phyloP scores from a whole-genome alignment of 2,888 invertebrate genomes.

The Eustalomyia histrio region DNA sequence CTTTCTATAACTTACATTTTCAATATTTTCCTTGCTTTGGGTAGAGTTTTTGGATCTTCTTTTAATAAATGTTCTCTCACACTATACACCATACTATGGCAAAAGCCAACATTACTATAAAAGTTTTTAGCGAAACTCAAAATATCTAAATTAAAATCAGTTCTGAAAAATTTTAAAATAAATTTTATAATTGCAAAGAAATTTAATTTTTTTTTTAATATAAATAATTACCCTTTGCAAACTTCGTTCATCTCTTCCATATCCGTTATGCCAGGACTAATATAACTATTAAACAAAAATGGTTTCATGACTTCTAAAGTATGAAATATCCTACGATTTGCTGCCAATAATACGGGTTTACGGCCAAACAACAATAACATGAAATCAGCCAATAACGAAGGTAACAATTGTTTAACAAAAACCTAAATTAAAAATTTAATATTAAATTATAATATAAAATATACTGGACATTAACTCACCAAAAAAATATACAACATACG shows the following conservation, averaged over 20 bases:
- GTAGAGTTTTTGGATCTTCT: conserved; percentile 51
- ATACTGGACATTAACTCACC: neutral
- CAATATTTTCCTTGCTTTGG: conserved; percentile 38
- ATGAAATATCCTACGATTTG: conserved; percentile 65
- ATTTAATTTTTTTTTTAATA: too few species aligned
- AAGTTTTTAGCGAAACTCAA: neutral
- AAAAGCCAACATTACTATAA: conserved; percentile 5
- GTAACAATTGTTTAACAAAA: conserved; percentile 71
- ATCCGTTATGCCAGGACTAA: conserved; percentile 69
- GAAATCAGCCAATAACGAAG: conserved; percentile 69
- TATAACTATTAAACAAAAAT: conserved; percentile 71
- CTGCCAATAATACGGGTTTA: conserved; percentile 69
- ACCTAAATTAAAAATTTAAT: conserved; percentile 43
- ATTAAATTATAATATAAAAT: too few species aligned
- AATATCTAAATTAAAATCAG: conserved; percentile 67
- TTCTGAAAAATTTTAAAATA: conserved; percentile 62
- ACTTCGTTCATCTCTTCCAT: conserved; percentile 40
- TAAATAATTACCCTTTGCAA: conserved; percentile 65
- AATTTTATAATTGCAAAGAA: too few species aligned
- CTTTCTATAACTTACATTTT: conserved; percentile 51
- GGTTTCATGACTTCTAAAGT: conserved; percentile 71
- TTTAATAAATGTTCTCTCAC: conserved; percentile 42
- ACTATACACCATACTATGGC: conserved; percentile 3
- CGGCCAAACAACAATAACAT: conserved; percentile 67
- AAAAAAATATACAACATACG: conserved; percentile 68